A percentile compares a stretch with the other conserved stretches of the same genome.
phyloP scores from a whole-genome alignment of 2,888 invertebrate species.

The Ennomos quercinarius region DNA sequence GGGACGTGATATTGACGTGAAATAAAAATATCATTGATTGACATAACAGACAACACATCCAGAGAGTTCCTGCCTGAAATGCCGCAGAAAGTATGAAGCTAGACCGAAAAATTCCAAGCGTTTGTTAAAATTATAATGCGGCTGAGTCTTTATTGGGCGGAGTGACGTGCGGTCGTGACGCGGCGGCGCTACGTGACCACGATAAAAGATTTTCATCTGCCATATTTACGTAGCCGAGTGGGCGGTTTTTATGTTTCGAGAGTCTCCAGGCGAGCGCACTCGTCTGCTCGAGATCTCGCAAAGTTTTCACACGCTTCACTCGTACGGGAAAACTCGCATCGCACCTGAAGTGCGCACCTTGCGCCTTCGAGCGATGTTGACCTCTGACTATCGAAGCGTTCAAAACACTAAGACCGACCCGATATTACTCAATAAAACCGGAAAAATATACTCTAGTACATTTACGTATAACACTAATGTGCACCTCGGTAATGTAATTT shows the following conservation, averaged over 20 bases:
- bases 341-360: constrained; percentile 39
- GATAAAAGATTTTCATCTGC: constrained; percentile 86
- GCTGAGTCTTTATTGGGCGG: constrained; percentile 77
- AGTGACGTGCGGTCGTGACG: constrained; percentile 84
- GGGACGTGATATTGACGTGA: constrained; percentile 69
- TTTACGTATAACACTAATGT: constrained; percentile 70
- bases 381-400: constrained; percentile 64
- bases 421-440: constrained; percentile 60
- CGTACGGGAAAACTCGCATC: constrained; percentile 64
- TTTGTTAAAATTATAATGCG: constrained; percentile 83
- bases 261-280: constrained; percentile 70
- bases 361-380: constrained; percentile 56
- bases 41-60: constrained; percentile 44
- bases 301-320: constrained; percentile 78
- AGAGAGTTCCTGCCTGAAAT: constrained; percentile 61
- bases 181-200: constrained; percentile 82
- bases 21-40: constrained; percentile 73
- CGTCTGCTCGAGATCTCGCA: constrained; percentile 59
- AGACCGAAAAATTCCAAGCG: constrained; percentile 74
- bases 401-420: constrained; percentile 35
- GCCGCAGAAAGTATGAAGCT: constrained; percentile 57
- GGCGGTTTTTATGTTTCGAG: constrained; percentile 84
- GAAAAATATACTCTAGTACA: constrained; percentile 59
- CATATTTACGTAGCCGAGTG: constrained; percentile 84
- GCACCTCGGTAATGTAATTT: constrained; percentile 77